Percentiles rank a stretch among this genome's conserved stretches.
Conservation (phyloP, 2,888 invertebrate genomes). For the Tigriopus californicus region DNA sequence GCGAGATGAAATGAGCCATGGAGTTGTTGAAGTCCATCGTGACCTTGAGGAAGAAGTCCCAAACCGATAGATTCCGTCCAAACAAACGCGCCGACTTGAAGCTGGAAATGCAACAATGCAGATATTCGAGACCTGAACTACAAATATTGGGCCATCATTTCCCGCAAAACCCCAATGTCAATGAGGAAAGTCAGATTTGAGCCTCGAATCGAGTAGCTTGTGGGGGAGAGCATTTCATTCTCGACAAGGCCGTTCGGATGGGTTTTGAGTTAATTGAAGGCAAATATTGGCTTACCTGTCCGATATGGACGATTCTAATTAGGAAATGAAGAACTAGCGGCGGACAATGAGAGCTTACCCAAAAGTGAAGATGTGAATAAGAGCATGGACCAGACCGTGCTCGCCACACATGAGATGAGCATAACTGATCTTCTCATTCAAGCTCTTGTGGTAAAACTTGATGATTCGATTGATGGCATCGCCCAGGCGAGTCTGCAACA, state of each 20-base stretch:
- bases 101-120: no score
- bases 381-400: constrained; percentile 71
- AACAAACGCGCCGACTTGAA: constrained; percentile 83
- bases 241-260: no score
- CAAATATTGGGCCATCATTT: no score
- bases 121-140: no score
- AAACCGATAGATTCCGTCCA: constrained; percentile 80
- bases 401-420: constrained; percentile 89
- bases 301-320: no score
- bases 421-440: constrained; percentile 46
- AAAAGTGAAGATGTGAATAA: constrained; percentile 80
- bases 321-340: no score
- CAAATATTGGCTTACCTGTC: no score
- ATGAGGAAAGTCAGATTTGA: no score
- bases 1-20: not conserved
- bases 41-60: constrained; percentile 82
- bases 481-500: constrained; percentile 1
- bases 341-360: constrained; percentile 4
- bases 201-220: no score
- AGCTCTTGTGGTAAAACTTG: constrained; percentile 83
- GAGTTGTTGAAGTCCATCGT: not conserved
- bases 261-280: no score
- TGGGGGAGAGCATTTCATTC: no score
- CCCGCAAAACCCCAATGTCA: no score
- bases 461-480: constrained; percentile 32